Conservation (phyloP, 2,113 vertebrate genomes). For the Rhabdomys dilectus region DNA sequence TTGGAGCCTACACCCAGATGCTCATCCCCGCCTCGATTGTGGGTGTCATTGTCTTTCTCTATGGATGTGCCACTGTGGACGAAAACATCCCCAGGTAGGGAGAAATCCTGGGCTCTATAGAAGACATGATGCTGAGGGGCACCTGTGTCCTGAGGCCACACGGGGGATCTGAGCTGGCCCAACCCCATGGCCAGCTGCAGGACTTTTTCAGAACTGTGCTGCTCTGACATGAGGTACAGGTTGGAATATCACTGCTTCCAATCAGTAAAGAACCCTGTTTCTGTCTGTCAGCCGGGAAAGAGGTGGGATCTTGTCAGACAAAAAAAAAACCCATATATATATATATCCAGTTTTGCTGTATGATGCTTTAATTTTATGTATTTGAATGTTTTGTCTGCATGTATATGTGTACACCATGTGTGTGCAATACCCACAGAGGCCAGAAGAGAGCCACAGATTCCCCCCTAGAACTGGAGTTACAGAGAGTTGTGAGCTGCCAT, state of each 20-base stretch:
- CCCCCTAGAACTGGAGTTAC: neutral
- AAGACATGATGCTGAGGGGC: rapidly evolving
- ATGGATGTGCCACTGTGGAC: constrained; percentile 96
- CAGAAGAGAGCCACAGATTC: neutral
- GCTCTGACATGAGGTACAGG: neutral
- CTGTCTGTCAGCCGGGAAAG: neutral
- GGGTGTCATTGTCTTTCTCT: constrained; percentile 97
- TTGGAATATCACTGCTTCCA: rapidly evolving
- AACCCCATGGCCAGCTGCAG: rapidly evolving
- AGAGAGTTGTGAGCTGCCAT: neutral
- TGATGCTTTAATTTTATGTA: neutral
- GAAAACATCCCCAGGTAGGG: constrained; percentile 96
- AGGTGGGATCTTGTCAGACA: neutral
- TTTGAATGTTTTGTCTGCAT: neutral
- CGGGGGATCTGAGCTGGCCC: rapidly evolving
- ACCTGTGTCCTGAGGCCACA: neutral
- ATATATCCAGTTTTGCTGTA: neutral
- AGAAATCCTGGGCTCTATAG: neutral
- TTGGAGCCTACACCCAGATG: constrained; percentile 99
- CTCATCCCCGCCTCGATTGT: constrained; percentile 96
- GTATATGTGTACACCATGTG: neutral
- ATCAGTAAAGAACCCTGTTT: rapidly evolving
- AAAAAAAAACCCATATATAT: no score
- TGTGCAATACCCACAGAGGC: neutral
- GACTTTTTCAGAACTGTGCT: neutral